These are phyloP conservation scores for Nanorana parkeri DNA, from an alignment of 2,113 vertebrate genomes.

Conservation along the genomic window DNA sequence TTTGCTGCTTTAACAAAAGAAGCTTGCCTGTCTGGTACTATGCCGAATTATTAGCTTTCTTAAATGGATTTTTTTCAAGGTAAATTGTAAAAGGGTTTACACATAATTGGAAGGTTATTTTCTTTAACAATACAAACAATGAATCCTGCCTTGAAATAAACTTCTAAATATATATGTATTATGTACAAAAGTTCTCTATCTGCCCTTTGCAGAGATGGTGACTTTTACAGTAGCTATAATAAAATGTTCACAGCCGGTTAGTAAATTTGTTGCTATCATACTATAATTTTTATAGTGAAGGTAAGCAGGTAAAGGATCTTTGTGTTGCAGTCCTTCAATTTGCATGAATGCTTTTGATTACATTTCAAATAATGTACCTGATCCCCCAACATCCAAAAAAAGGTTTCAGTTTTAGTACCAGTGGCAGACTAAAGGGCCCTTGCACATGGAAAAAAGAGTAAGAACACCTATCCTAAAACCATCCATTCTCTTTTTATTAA, in stretches of 20 bases:
- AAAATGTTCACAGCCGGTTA: not conserved
- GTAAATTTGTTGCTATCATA: not conserved
- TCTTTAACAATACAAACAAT: conserved; percentile 25
- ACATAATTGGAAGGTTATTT: conserved; percentile 37
- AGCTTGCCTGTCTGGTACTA: not conserved
- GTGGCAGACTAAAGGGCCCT: no score
- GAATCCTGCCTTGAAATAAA: conserved; percentile 8
- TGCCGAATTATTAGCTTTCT: conserved; percentile 1
- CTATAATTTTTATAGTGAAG: no score
- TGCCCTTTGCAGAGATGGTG: not conserved
- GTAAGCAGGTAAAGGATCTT: no score
- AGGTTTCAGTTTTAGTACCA: no score
- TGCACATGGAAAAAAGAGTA: no score
- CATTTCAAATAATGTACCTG: no score
- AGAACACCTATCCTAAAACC: no score
- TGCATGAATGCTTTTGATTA: no score
- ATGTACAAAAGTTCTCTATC: not conserved
- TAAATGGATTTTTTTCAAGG: conserved; percentile 36
- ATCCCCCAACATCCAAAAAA: no score
- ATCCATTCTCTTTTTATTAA: no score
- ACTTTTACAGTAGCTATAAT: not conserved
- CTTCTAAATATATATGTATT: conserved; percentile 10
- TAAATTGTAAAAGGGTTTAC: conserved; percentile 28
- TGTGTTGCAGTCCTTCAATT: no score
- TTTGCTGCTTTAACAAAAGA: conserved; percentile 14